A percentile compares a stretch with the other conserved stretches of the same genome.
Evolutionary conservation across 2,888 invertebrate genomes (phyloP).

Genomic region (Rotaria macrura): DNA sequence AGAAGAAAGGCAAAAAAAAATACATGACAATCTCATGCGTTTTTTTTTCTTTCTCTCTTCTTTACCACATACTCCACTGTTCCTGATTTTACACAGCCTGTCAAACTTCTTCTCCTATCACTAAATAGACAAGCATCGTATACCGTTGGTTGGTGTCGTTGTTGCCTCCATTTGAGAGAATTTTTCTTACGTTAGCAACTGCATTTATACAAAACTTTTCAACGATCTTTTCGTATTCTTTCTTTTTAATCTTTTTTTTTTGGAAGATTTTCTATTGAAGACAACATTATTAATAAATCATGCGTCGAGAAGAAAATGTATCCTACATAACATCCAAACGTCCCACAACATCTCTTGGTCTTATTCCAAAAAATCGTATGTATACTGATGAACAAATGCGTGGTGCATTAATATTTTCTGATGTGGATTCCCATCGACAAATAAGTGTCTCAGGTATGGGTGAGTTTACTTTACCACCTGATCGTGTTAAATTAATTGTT

Average conservation of each 20-base stretch:
- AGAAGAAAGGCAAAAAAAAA: neutral
- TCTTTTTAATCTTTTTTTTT: neutral
- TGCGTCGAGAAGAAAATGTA: neutral
- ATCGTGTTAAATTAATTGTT: conserved; percentile 25
- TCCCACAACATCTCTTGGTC: neutral
- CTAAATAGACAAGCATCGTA: neutral
- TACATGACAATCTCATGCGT: neutral
- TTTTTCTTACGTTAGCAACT: neutral
- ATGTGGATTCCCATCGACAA: neutral
- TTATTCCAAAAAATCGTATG: neutral
- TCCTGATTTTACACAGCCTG: neutral
- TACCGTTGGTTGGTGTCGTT: neutral
- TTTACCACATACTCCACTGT: neutral
- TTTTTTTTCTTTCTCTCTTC: neutral
- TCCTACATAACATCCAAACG: neutral
- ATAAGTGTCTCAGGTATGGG: conserved; percentile 26
- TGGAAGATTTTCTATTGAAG: neutral
- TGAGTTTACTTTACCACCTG: conserved; percentile 23
- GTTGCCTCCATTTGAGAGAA: neutral
- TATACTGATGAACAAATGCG: neutral
- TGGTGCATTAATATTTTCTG: neutral
- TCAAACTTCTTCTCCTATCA: neutral
- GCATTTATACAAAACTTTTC: neutral
- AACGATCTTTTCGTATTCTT: no score
- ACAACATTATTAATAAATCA: neutral